Percentiles rank a stretch among this genome's conserved stretches.
phyloP scores from a whole-genome alignment of 2,113 vertebrate genomes.

The Aspidoscelis tigris region DNA sequence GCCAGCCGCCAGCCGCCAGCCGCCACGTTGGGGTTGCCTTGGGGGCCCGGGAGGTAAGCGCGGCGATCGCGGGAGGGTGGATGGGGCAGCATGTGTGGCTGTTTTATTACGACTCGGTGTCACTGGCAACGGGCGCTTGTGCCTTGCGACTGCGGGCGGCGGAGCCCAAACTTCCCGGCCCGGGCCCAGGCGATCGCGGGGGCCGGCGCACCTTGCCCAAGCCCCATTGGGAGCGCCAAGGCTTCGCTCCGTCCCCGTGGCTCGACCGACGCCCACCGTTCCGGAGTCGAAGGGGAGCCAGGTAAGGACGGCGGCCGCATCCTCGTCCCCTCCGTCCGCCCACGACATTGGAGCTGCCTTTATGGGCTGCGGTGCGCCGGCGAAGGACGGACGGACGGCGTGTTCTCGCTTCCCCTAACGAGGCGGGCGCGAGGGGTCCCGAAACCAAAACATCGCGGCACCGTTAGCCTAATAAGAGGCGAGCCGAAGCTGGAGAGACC shows the following conservation, averaged over 20 bases:
- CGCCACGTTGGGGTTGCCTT: slow-evolving; percentile 55
- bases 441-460: slow-evolving; percentile 53
- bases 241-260: background rate
- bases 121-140: background rate
- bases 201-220: background rate
- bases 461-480: slow-evolving; percentile 54
- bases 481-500: slow-evolving; percentile 35
- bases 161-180: background rate
- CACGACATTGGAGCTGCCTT: no score
- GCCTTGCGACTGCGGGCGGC: background rate
- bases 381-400: background rate
- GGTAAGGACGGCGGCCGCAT: background rate
- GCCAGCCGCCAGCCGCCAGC: slow-evolving; percentile 63
- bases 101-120: background rate
- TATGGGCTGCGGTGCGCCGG: background rate
- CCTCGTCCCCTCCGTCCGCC: no score
- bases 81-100: background rate
- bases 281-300: background rate
- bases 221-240: background rate
- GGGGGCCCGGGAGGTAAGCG: background rate
- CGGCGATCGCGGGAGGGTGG: background rate
- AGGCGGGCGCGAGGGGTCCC: slow-evolving; percentile 51
- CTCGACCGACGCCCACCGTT: background rate
- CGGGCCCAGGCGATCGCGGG: background rate
- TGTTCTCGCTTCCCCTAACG: slow-evolving; percentile 1